Percentiles rank a stretch among this genome's conserved stretches.
These are phyloP conservation scores for Blera fallax DNA, from an alignment of 2,888 invertebrate genomes.

Conservation along the genomic window DNA sequence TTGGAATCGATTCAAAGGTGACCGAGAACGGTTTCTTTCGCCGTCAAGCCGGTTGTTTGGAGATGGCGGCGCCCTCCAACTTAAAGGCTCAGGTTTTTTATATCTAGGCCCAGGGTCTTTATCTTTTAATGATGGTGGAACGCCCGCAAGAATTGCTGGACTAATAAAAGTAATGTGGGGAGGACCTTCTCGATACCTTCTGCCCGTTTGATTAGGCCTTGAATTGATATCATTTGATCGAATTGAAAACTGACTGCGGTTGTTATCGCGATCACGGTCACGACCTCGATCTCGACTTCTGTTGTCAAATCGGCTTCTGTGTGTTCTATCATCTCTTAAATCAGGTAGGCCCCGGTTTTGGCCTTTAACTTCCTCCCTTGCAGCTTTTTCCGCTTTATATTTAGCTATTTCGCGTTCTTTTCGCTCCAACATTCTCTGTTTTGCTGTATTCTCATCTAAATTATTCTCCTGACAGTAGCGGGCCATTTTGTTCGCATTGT, in stretches of 20 bases:
- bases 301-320: background rate
- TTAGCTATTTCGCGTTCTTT: slow-evolving; percentile 15
- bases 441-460: background rate
- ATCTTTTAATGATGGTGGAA: background rate
- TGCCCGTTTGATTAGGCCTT: background rate
- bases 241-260: no score
- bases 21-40: background rate
- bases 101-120: background rate
- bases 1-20: background rate
- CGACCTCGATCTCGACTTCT: background rate
- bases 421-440: background rate
- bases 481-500: background rate
- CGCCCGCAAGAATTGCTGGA: background rate
- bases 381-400: background rate
- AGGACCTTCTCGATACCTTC: background rate
- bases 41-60: background rate
- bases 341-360: background rate
- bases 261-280: background rate
- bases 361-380: background rate
- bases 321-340: background rate
- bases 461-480: background rate
- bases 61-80: background rate
- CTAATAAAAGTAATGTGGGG: background rate
- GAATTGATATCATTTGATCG: background rate
- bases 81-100: background rate